phyloP scores from a whole-genome alignment of 2,113 vertebrate species.

The Cyprinodon variegatus region DNA sequence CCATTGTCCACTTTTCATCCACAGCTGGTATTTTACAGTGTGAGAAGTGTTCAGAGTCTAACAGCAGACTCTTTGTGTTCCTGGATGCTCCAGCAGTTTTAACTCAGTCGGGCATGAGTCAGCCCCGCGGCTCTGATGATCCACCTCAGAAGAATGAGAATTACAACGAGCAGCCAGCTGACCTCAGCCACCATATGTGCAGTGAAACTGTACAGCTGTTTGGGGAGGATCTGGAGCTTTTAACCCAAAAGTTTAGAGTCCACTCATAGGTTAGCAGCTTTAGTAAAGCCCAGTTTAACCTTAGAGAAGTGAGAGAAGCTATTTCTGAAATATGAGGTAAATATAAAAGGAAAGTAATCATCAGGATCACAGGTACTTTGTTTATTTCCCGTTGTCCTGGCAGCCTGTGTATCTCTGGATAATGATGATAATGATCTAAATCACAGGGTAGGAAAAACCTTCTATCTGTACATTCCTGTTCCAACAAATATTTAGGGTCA shows the following conservation, averaged over 20 bases:
- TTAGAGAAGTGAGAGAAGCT: not conserved
- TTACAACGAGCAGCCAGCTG: slow-evolving; percentile 51
- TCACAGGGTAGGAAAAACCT: not conserved
- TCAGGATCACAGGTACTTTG: not conserved
- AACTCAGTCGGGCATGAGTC: slow-evolving; percentile 67
- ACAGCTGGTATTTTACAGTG: slow-evolving; percentile 3
- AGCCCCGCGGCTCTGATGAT: slow-evolving; percentile 66
- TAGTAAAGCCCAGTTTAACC: not conserved
- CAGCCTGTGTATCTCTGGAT: not conserved
- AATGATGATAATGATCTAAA: slow-evolving; percentile 8
- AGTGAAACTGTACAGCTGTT: slow-evolving; percentile 51
- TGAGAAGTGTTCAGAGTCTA: slow-evolving; percentile 28
- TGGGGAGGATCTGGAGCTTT: not conserved
- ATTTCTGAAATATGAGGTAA: not conserved
- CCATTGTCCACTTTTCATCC: slow-evolving; percentile 45
- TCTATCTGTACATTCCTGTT: slow-evolving; percentile 30
- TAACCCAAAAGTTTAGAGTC: not conserved
- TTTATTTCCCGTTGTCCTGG: not conserved
- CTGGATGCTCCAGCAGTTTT: slow-evolving; percentile 50
- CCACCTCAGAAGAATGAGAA: slow-evolving; percentile 73
- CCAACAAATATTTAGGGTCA: not conserved
- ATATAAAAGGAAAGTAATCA: not conserved
- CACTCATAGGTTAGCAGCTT: too few relatives aligned
- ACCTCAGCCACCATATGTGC: slow-evolving; percentile 39
- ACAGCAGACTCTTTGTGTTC: slow-evolving; percentile 52